Base-by-base conservation (phyloP, 2,113 vertebrate species). In the Chascanopsetta lugubris region DNA sequence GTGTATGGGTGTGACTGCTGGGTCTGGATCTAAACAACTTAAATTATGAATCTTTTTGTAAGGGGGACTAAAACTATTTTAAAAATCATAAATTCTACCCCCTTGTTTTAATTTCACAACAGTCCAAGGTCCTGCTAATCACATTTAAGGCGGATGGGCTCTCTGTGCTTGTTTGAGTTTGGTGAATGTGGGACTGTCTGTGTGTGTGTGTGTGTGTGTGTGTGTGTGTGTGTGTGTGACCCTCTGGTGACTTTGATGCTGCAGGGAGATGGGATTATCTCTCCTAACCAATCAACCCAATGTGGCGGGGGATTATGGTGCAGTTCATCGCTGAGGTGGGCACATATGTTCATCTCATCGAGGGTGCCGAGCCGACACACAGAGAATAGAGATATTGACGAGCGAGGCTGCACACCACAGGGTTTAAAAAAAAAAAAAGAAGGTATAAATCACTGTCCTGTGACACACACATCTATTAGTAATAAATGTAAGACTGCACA, bases 261-360 rank as follows among this genome's bases (percentile, higher is more conserved):
- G 49, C 57, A 42, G 17, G 30, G 57, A 42, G 25, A 18, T 1
- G 3, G 42, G 69, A 60, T 61, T 64, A 72, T 40, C 56, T 10
- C 38, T 24, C 22, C 59, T 42, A 67, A 45, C 25, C 45, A 69
- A 72, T 78, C 71, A 58, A 56, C 13, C 68, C 55, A 72, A 69
- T 80, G 13, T 49, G 49, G 54, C 21, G 12, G 58, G 29, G 34
- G 61, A 27, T 79, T 57, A 67, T 9, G 62, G 21, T 46, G 53
- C 32, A 60, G 21, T 46, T 48, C 32, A 11, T 38, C 49, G 25
- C 48, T 43, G 56, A 53, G 56, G 67, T 72, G 45, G 66, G 18
- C 22, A 47, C 45, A 10, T 38, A 34, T 51, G 43, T 60, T 45
- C 65, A 80, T 83, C 72, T 77, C 77, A 51, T 76, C 47, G 3